Base-by-base conservation (phyloP, 2,113 vertebrate species). In the Chamaetylas fuelleborni region DNA sequence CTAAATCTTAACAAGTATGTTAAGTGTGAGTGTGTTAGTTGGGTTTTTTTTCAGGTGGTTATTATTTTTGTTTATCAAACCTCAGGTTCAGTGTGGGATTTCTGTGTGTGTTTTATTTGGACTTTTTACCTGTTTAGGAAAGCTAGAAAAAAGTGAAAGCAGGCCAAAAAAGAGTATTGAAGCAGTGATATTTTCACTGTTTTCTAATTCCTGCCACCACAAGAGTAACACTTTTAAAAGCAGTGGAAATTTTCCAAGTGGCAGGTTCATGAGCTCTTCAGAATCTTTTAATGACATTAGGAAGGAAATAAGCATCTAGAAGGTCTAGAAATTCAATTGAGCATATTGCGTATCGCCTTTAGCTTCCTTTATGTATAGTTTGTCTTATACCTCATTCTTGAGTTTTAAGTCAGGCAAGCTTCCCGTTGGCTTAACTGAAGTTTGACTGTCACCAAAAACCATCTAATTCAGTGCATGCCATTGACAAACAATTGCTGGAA, bases 51-150 rank as follows among this genome's bases (percentile, higher is more conserved):
- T 67, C 38, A 81, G 45, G 36, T 79, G 20, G 25, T 31, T 83
- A 65, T 88, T 87, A 84, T 62, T 79, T 50, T 71, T 94, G 28
- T 92, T 95, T 86, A 69, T 80, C 40, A 90, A 77, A 54, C 11
- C 22, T 72, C 13, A 48, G 42, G n/a, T 83, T 95, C 36, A 33
- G 11, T 81, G 72, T 33, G 60, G 54, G 12, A 24, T 81, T 66
- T 72, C 3, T 78, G 36, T 36, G 20, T 31, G 28, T 26, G 12
- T 48, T 56, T 42, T 0, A 0, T 62, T 69, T 62, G 5, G 33
- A 8, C 25, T 62, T 67, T 67, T 42, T 12, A 20, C 16, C 26
- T 25, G 11, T 66, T 81, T 9, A 79, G 19, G 22, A 79, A 80
- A 61, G 40, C 65, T 0, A 36, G 45, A 66, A 45, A 74, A 61